Base-by-base conservation (phyloP, 1,140 invertebrate genomes). In the Halyomorpha halys region DNA sequence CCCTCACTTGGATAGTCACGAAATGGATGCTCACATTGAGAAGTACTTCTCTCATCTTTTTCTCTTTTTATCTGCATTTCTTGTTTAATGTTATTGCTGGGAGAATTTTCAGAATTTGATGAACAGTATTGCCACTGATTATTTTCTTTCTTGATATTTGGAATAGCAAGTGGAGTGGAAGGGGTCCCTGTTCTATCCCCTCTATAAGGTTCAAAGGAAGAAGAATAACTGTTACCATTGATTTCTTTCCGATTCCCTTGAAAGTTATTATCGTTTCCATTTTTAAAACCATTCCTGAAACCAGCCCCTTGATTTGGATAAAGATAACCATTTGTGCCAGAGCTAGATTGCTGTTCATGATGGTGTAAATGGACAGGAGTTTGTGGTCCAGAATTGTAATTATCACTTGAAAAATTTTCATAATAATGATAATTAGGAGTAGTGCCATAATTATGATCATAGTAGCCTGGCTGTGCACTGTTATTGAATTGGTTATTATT, bases 41-140 rank as follows among this genome's bases (percentile, higher is more conserved):
- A 15, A 21, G 23, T 25, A 49, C 5, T 18, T n/a, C 53, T 56
- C 15, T 56, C 53, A 56, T 56, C 53, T 56, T 56, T 56, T 14
- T 56, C 53, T 25, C 23, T 56, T 25, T 56, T 56, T 1, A 56
- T 56, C 15, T 56, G 53, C 15, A 56, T 25, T 56, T 56, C 53
- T 15, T 19, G 53, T 56, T 56, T 56, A 15, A 25, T 25, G 15
- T 56, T 56, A 23, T 15, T 25, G 4, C 8, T 16, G 23, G 53
- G 23, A 25, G 53, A 13, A 21, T 21, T 23, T 18, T 15, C 53
- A 56, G 47, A 18, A 49, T 23, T 8, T 3, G 34, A 39, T 39
- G 34, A 39, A 13, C 23, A 23, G 14, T 25, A 56, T 16, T 56
- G 53, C 53, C 53, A 56, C 18, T 21, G 53, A 56, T 56, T 56